Evolutionary conservation across 2,113 vertebrate species (phyloP), one percentile per base, ranked within the genome.

Genomic region (Proteles cristata): DNA sequence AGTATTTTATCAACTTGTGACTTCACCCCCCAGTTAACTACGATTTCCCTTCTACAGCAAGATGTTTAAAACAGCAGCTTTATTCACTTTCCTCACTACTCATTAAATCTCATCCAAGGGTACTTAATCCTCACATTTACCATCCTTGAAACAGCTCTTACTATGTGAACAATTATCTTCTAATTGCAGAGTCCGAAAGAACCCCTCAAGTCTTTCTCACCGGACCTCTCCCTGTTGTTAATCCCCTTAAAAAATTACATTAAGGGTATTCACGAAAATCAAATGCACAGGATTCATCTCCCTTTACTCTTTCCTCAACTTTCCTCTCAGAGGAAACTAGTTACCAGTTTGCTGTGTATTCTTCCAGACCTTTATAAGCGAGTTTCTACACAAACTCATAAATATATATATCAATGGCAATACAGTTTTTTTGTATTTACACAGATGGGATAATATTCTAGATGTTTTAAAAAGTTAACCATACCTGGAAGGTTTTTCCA

Each of bases 401-500:
- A 55, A 82, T 11, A 0, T 45, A 58, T 61, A 0, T 45, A 58
- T 61, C 63, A 81, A 85, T 14, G 31, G 65, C 45, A 58, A 55
- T 86, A 74, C 0, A 39, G 19, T 66, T 48, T 87, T 91, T 28
- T 11, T 39, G 17, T 76, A 66, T 94, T 94, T 81, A 94, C 19
- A 23, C 48, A 86, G 39, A 45, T 43, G 31, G 63, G 6, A 12
- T 85, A 90, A 63, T 85, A 80, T 2, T 77, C 80, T 65, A 11
- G 28, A 39, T 79, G 35, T 80, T 80, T 82, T 39, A 31, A 85
- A 85, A 71, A 35, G 55, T 19, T 48, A 33, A 87, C 35, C 82
- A 91, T 65, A 84, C n/a, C n/a, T 96, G 89, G 9, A n/a, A 92
- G 50, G 26, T 39, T 89, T 89, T 89, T 73, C 79, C 89, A 89